phyloP scores from a whole-genome alignment of 2,888 invertebrate species.

The Drosophila fulvimacula region DNA sequence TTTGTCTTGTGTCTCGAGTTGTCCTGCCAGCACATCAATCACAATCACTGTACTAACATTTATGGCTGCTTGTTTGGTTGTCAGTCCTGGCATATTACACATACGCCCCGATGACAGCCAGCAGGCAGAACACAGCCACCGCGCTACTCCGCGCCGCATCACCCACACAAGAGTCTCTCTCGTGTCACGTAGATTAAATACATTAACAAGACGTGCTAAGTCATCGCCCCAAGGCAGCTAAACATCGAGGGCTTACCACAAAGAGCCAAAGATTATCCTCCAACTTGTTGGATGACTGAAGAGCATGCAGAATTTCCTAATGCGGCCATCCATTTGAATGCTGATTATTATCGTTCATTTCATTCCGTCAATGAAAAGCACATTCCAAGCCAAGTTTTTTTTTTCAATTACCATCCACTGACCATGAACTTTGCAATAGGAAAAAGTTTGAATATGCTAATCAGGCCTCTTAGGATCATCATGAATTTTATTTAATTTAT shows the following conservation, averaged over 20 bases:
- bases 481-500: not conserved
- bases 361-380: slow-evolving; percentile 13
- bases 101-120: slow-evolving; percentile 44
- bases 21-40: slow-evolving; percentile 48
- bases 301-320: slow-evolving; percentile 6
- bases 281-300: slow-evolving; percentile 39
- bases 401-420: slow-evolving; percentile 6
- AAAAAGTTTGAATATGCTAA: slow-evolving; percentile 3
- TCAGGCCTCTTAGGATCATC: not conserved
- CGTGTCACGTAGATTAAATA: slow-evolving; percentile 55
- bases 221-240: slow-evolving; percentile 34
- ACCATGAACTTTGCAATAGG: not conserved
- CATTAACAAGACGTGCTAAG: slow-evolving; percentile 51
- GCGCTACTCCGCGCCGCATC: not conserved
- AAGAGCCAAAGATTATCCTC: slow-evolving; percentile 15
- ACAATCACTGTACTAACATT: slow-evolving; percentile 49
- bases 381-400: not conserved
- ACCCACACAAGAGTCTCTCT: slow-evolving; percentile 4
- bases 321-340: slow-evolving; percentile 13
- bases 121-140: slow-evolving; percentile 1
- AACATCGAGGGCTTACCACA: slow-evolving; percentile 18
- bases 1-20: slow-evolving; percentile 7
- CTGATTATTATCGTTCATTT: slow-evolving; percentile 15
- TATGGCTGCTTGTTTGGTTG: slow-evolving; percentile 53
- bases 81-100: slow-evolving; percentile 54